Evolutionary conservation across 1,140 invertebrate genomes (phyloP), one percentile per base, ranked within the genome.

Genomic region (Coelopa frigida): DNA sequence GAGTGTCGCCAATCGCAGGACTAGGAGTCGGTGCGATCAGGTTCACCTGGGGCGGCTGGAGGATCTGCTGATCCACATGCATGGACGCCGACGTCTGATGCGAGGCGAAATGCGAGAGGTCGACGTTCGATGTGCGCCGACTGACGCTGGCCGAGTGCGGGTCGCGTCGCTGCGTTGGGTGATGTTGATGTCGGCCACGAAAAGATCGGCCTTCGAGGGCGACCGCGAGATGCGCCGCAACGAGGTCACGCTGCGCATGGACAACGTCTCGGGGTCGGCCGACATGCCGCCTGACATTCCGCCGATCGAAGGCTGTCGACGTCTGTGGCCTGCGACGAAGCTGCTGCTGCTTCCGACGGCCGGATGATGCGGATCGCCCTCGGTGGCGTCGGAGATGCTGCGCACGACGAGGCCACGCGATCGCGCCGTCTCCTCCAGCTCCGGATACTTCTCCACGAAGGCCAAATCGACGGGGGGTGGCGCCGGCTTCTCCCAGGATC

Each of bases 111-210:
- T 46, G 61, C 22, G 57, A 62, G 12, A 66, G 45, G 47, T 66
- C 62, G 18, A 63, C 58, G 50, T 66, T 62, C 1, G 63, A 67
- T 3, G 63, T 57, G 20, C 63, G 55, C 3, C 63, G 60, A 49
- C 63, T 67, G 15, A 44, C 52, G 21, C 59, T 66, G 3, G 55
- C 62, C 4, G 62, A 66, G 0, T 58, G 62, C 21, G 58, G 57
- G 8, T 54, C 59, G 5, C 50, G 50, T n/a, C 43, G 40, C 24
- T 37, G n/a, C 10, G 33, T 29, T 4, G 2, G 10, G 8, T n/a
- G 18, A 68, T 68, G 21, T 65, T 65, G 7, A 68, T 65, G 20
- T 68, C 64, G 0, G 64, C 64, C 31, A 65, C 67, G 40, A 54
- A 65, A 1, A 68, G 43, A 32, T 68, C 64, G 11, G 51, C 46